Evolutionary conservation across 2,797 vertebrate species (phyloP), one percentile per base, ranked within the genome.

Genomic region (Hippopotamyrus pictus): DNA sequence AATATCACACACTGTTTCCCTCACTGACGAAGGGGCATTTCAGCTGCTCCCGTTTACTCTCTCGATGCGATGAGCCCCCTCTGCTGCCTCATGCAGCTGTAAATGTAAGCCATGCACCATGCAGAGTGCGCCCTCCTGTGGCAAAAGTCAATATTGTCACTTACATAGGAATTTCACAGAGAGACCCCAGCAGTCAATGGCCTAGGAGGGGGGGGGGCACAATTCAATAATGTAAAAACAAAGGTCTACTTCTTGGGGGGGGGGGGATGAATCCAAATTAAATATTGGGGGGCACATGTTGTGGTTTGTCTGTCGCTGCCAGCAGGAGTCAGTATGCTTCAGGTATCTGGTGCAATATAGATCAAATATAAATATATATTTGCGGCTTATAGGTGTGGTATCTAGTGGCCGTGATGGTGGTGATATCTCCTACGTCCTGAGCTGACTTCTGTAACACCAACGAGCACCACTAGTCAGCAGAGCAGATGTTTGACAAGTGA

Each of bases 121-220:
- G 19, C 89, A 89, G 82, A 91, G 44, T 88, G 82, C 17, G 51
- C 90, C 93, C 88, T 89, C 92, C 65, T 87, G 89, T 92, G 92
- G 89, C 84, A 37, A 84, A 84, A 14, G 46, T 50, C 2, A 84
- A 51, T 51, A 79, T 25, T 84, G 82, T 29, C 6, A 84, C 19
- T 25, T 84, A 11, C 7, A 17, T 22, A 84, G n/a, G n/a, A 51
- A 84, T 51, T 62, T 88, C 41, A 83, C 37, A 2, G 76, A 9
- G 76, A 44, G 76, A 46, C 17, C 76, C 41, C 76, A 82, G 6
- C 37, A 79, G 19, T 7, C 65, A 82, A 44, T 82, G 37, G 3
- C 2, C 17, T 44, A 82, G 6, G 37, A 46, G 29, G 65, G 2
- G 62, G 29, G 37, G 12, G 65, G 29, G 9, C 65, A 29, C 29